Conservation (phyloP, 2,797 vertebrate genomes). For the Oryzias dopingdopingensis region DNA sequence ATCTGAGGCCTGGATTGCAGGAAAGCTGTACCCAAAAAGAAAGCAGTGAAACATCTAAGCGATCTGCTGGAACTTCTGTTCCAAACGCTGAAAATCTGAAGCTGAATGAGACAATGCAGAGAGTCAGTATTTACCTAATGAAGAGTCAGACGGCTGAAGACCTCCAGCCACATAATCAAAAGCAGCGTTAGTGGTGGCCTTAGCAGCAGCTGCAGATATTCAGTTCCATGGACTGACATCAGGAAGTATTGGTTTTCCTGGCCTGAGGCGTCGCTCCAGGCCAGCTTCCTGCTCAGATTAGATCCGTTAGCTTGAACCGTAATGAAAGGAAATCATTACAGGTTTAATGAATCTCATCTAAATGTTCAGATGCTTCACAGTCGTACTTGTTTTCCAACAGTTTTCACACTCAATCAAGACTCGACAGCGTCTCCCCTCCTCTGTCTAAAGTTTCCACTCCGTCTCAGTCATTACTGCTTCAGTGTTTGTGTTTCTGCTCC, state of each 20-base stretch:
- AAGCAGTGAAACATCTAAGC: too few relatives aligned
- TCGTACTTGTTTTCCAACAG: conserved; percentile 9
- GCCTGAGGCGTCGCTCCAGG: conserved; percentile 53
- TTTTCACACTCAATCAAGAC: conserved; percentile 23
- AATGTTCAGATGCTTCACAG: conserved; percentile 18
- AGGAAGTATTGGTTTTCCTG: conserved; percentile 61
- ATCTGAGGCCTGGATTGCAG: too few relatives aligned
- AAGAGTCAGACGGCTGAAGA: conserved; percentile 43
- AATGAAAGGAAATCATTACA: conserved; percentile 12
- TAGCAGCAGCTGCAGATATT: conserved; percentile 31
- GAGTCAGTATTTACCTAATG: too few relatives aligned
- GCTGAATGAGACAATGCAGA: too few relatives aligned
- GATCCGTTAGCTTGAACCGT: conserved; percentile 45
- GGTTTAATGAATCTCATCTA: conserved; percentile 22
- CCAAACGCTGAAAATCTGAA: too few relatives aligned
- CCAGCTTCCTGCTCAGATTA: conserved; percentile 58
- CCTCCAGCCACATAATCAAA: conserved; percentile 71
- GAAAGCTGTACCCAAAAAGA: too few relatives aligned
- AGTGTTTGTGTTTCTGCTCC: conserved; percentile 79
- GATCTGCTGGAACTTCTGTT: too few relatives aligned
- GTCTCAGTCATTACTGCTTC: conserved; percentile 47
- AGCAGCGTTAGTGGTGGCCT: conserved; percentile 58
- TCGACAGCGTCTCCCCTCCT: conserved; percentile 18
- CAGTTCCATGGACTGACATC: conserved; percentile 26
- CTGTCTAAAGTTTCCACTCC: conserved; percentile 6